Evolutionary conservation across 2,888 invertebrate genomes (phyloP), one percentile per base, ranked within the genome.

Genomic region (Ypsolopha sequella): DNA sequence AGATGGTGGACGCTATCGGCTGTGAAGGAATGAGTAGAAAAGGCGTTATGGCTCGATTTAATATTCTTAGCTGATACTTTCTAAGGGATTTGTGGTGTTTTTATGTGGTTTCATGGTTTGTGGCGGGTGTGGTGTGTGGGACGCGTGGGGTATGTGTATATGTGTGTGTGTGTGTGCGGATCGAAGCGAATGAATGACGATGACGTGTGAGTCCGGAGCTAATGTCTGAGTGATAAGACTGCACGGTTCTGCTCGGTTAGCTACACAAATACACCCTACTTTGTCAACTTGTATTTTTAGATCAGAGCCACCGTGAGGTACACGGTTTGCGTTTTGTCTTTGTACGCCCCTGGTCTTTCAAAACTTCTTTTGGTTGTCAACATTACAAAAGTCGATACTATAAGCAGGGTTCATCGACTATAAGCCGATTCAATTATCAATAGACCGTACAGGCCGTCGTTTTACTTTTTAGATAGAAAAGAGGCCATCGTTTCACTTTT

Each of bases 131-230:
- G 68, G 67, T 64, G 62, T 47, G 46, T 44, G 47, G 14, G 6
- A n/a, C 34, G 54, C 54, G 61, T 58, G 66, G 61, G 63, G 60
- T 59, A 56, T 55, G 59, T 57, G 66, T 55, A 63, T 65, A 80
- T 79, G 76, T 78, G 80, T 60, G 80, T 76, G 70, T 75, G n/a
- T n/a, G n/a, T n/a, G n/a, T n/a, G n/a, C n/a, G n/a, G 80, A 80
- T 81, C 80, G 80, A 81, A 80, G 65, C 62, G 64, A 66, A 84
- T 85, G 85, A 84, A 85, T 85, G 85, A 71, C 70, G 65, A 71
- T 81, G 84, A 84, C 84, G 84, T 80, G 74, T 72, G 73, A 59
- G 2, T 24, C 24, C 24, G 24, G 61, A 56, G 66, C 73, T 79
- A 76, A 78, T 77, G 68, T 76, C 73, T 75, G 72, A 76, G 72